Base-by-base conservation (phyloP, 2,113 vertebrate species). In the Tringa solitaria region DNA sequence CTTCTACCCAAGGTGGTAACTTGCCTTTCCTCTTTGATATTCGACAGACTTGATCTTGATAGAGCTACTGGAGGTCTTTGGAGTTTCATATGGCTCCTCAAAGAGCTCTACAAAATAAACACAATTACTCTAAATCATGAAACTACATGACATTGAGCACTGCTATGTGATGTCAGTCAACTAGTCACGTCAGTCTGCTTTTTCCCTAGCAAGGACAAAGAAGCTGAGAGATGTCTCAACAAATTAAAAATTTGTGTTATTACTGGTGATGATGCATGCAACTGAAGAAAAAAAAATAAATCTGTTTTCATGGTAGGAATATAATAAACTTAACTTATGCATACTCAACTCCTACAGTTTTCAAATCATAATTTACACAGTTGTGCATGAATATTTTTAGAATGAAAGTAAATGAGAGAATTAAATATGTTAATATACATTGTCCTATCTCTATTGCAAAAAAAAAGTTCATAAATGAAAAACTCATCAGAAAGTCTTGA, bases 81-180 rank as follows among this genome's bases (percentile, higher is more conserved):
- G 96, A 83, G 50, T 90, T 97, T 80, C 93, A 65, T 69, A 75
- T 4, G 86, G 73, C 24, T 97, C 94, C 74, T 95, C 94, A 82
- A 83, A 83, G 20, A 74, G 46, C 35, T 97, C 98, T 98, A 73
- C 4, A 90, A 95, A 92, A 90, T 20, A 93, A 95, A 67, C 26
- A 76, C 6, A 89, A 28, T 86, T 70, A 87, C 45, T 85, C 17
- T 69, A 53, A 51, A 75, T 87, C n/a, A 87, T 30, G 65, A 78
- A 92, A 32, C 10, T 22, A 75, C 14, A 35, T 2, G 8, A 30
- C 28, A 45, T 33, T 64, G 3, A 89, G 12, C 56, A 72, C 7
- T 35, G 13, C 53, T 57, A 41, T 0, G 0, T 53, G 28, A 43
- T 69, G 70, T 74, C 27, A 73, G 33, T n/a, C 39, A 87, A 23